These are phyloP conservation scores for Polydrusus pterygomalis DNA, from an alignment of 2,888 invertebrate genomes.

Conservation along the genomic window DNA sequence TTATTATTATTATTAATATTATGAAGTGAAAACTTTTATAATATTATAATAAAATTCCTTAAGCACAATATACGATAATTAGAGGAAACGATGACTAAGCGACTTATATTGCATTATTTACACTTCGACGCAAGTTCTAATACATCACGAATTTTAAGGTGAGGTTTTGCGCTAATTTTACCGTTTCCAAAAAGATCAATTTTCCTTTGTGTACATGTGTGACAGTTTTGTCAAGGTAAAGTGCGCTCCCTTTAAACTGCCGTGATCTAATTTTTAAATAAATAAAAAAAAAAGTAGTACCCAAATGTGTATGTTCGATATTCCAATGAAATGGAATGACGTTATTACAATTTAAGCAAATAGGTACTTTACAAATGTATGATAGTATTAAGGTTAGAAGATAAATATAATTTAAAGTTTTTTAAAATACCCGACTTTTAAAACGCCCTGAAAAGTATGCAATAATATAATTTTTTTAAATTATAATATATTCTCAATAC, in stretches of 20 bases:
- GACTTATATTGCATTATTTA: constrained; percentile 8
- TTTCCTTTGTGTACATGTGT: constrained; percentile 26
- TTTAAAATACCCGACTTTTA: too few species aligned
- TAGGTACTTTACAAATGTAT: too few species aligned
- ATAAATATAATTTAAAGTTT: too few species aligned
- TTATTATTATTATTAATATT: too few species aligned
- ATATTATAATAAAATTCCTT: too few species aligned
- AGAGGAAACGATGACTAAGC: constrained; percentile 20
- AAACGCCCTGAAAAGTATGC: too few species aligned
- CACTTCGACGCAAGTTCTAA: not conserved
- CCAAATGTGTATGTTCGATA: not conserved
- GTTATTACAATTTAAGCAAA: too few species aligned
- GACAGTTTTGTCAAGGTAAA: constrained; percentile 22
- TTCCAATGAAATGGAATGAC: too few species aligned
- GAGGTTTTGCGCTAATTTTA: constrained; percentile 20
- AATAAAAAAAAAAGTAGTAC: constrained; percentile 5
- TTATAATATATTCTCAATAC: too few species aligned
- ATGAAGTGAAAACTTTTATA: too few species aligned
- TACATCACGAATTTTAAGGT: constrained; percentile 6
- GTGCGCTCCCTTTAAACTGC: constrained; percentile 21
- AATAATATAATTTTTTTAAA: too few species aligned
- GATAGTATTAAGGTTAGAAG: too few species aligned
- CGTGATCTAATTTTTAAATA: constrained; percentile 35
- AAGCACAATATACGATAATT: not conserved
- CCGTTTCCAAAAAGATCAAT: constrained; percentile 25